These are phyloP conservation scores for Cataglyphis hispanica DNA, from an alignment of 1,140 invertebrate genomes.

Conservation along the genomic window DNA sequence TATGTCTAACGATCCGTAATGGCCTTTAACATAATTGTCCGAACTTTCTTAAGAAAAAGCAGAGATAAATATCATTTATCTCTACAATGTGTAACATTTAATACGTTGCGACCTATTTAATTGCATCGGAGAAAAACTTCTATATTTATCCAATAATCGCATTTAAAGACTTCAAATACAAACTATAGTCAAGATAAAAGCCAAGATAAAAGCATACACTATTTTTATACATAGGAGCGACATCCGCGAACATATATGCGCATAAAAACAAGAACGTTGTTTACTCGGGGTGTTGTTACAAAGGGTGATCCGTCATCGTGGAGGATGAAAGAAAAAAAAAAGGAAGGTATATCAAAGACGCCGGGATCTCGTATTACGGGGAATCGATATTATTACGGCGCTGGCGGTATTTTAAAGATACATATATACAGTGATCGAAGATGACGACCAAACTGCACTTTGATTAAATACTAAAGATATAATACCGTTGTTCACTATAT, in stretches of 20 bases:
- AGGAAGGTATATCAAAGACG: conserved; percentile 58
- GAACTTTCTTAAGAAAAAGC: too few species aligned
- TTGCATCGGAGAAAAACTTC: conserved; percentile 15
- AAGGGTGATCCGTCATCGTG: conserved; percentile 61
- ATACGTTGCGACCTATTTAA: background rate
- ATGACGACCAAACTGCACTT: conserved; percentile 31
- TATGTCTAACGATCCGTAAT: too few species aligned
- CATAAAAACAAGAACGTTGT: conserved; percentile 57
- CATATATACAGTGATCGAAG: conserved; percentile 1
- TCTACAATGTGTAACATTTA: too few species aligned
- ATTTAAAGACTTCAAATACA: conserved; percentile 33
- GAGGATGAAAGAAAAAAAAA: conserved; percentile 52
- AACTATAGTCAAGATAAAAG: conserved; percentile 1
- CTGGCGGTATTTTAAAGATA: conserved; percentile 1
- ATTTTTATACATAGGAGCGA: conserved; percentile 38
- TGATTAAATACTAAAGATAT: conserved; percentile 49
- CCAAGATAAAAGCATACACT: conserved; percentile 51
- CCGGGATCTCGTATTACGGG: conserved; percentile 49
- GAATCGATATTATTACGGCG: conserved; percentile 55
- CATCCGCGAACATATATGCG: conserved; percentile 38
- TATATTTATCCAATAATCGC: conserved; percentile 43
- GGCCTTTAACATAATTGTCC: too few species aligned
- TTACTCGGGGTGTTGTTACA: conserved; percentile 59
- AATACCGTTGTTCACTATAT: conserved; percentile 26
- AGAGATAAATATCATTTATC: too few species aligned